Evolutionary conservation across 2,888 invertebrate genomes (phyloP).

Genomic region (Pantelozetes paolii): DNA sequence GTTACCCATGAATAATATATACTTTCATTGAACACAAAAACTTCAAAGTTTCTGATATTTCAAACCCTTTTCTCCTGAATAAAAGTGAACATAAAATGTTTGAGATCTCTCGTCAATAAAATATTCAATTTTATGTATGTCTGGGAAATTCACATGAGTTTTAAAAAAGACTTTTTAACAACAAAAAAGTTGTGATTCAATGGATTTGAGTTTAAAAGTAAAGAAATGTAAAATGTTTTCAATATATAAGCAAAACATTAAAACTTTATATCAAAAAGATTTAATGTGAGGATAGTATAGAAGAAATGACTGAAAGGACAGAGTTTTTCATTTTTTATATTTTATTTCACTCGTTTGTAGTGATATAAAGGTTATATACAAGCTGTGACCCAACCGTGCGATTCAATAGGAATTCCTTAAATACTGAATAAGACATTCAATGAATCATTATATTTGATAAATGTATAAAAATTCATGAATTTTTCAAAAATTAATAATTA

Average conservation of each 20-base stretch:
- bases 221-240: background rate
- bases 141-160: background rate
- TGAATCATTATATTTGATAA: background rate
- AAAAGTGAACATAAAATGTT: background rate
- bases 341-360: background rate
- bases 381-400: slow-evolving; percentile 13
- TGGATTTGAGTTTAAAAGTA: too few relatives aligned
- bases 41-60: background rate
- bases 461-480: too few relatives aligned
- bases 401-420: background rate
- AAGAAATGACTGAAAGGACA: background rate
- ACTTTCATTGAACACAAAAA: too few relatives aligned
- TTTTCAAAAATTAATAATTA: too few relatives aligned
- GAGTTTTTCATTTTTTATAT: slow-evolving; percentile 23
- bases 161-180: too few relatives aligned
- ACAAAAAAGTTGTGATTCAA: too few relatives aligned
- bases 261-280: background rate
- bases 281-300: background rate
- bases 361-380: background rate
- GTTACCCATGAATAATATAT: background rate
- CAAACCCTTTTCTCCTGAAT: background rate
- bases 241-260: slow-evolving; percentile 16
- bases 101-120: slow-evolving; percentile 18
- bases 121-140: background rate
- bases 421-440: background rate